Evolutionary conservation across 2,113 vertebrate species (phyloP), one percentile per base, ranked within the genome.

Genomic region (Leptocoma aspasia): DNA sequence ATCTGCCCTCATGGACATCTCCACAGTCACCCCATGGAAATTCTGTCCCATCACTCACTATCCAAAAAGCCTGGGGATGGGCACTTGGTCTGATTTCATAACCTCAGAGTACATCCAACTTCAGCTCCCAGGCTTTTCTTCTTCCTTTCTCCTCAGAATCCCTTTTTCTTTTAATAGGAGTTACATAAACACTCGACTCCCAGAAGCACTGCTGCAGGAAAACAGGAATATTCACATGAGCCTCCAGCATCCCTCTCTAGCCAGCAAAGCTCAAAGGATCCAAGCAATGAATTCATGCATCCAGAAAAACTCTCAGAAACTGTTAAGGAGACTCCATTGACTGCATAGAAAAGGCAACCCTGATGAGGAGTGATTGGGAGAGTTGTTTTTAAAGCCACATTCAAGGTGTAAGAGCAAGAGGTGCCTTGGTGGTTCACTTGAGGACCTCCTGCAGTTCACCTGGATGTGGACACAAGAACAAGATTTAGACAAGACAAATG

Each of bases 331-430:
- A 22, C 24, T 50, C 54, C 45, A 39, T 1, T 13, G 45, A 19
- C 54, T 61, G 33, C 54, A 13, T 45, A 28, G 22, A 61, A 39
- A 78, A 61, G 14, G 22, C 69, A 61, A 24, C 18, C 19, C 18
- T 64, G 28, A 4, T 13, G 8, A 87, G 61, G 23, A 78, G 42
- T 64, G 61, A 8, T 5, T 35, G 17, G 39, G 42, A 60, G 44
- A 2, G 14, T 3, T 65, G 27, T 15, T 82, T 54, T 59, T 52
- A 65, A 86, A 93, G 53, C 9, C 27, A 24, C 37, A 12, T 45
- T 76, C 31, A 6, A n/a, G 42, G 6, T 16, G 1, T 9, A 35
- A n/a, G 23, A 15, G 35, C 1, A 0, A 3, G 18, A 71, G 15
- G 14, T 9, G 14, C 75, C 16, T 8, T 10, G 35, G 24, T 11